These are phyloP conservation scores for Resseliella maxima DNA, from an alignment of 2,888 invertebrate species.

Conservation along the genomic window DNA sequence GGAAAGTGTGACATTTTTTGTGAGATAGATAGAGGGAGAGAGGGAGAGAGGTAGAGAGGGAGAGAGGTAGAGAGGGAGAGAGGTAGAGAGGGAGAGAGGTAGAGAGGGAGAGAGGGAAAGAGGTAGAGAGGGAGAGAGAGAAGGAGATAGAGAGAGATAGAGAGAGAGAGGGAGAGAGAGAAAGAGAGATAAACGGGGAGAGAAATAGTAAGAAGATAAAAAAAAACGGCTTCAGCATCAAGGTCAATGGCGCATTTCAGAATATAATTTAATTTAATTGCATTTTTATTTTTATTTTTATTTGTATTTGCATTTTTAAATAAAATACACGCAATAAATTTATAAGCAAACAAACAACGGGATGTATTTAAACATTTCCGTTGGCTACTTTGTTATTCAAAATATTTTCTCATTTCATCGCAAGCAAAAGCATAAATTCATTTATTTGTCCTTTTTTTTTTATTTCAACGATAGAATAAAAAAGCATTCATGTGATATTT, in stretches of 20 bases:
- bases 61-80: neutral
- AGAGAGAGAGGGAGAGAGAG: neutral
- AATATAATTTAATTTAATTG: neutral
- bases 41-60: neutral
- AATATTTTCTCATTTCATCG: slow-evolving; percentile 27
- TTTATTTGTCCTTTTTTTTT: neutral
- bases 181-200: neutral
- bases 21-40: neutral
- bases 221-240: neutral
- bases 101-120: neutral
- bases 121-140: neutral
- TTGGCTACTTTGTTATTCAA: slow-evolving; percentile 30
- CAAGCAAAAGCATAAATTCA: neutral
- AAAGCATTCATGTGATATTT: neutral
- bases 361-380: neutral
- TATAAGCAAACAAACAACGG: neutral
- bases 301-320: neutral
- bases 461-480: neutral
- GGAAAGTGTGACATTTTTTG: neutral
- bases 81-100: neutral
- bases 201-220: too few species aligned
- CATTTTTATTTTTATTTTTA: neutral
- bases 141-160: neutral
- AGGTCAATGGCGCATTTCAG: slow-evolving; percentile 11
- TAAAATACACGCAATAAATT: neutral